phyloP scores from a whole-genome alignment of 2,113 vertebrate genomes.

The Oxygymnocypris stewartii region DNA sequence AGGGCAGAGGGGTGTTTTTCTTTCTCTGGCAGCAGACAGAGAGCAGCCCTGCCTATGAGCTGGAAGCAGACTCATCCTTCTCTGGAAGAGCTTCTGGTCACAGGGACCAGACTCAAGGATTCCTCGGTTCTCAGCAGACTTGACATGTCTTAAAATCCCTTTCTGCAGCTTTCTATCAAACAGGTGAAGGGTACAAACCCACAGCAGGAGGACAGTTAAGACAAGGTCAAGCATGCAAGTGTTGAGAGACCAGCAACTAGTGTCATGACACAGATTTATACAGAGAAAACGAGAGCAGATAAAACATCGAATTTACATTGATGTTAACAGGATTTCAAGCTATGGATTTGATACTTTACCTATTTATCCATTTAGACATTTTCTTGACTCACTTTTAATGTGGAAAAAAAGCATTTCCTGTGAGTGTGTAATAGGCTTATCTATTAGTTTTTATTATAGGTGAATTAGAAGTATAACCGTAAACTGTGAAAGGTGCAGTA shows the following conservation, averaged over 20 bases:
- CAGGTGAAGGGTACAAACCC: conserved; percentile 16
- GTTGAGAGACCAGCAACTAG: neutral
- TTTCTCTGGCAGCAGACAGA: conserved; percentile 67
- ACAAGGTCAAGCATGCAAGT: neutral
- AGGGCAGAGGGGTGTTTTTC: conserved; percentile 68
- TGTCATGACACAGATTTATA: neutral
- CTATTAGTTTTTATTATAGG: too few relatives aligned
- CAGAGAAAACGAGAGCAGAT: neutral
- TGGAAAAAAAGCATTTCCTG: neutral
- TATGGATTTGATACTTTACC: neutral
- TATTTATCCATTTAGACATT: neutral
- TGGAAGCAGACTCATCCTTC: conserved; percentile 60
- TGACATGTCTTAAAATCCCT: conserved; percentile 54
- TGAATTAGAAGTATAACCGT: neutral
- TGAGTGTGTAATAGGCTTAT: neutral
- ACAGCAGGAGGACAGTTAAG: neutral
- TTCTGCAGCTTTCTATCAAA: conserved; percentile 21
- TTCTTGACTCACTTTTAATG: neutral
- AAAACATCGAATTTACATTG: neutral
- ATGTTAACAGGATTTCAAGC: neutral
- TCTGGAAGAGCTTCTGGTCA: conserved; percentile 43
- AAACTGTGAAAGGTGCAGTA: neutral
- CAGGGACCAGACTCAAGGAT: conserved; percentile 50
- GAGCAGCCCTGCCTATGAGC: conserved; percentile 62
- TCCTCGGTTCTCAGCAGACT: conserved; percentile 45